phyloP scores from a whole-genome alignment of 2,888 invertebrate species.

The Heteropelma amictum region DNA sequence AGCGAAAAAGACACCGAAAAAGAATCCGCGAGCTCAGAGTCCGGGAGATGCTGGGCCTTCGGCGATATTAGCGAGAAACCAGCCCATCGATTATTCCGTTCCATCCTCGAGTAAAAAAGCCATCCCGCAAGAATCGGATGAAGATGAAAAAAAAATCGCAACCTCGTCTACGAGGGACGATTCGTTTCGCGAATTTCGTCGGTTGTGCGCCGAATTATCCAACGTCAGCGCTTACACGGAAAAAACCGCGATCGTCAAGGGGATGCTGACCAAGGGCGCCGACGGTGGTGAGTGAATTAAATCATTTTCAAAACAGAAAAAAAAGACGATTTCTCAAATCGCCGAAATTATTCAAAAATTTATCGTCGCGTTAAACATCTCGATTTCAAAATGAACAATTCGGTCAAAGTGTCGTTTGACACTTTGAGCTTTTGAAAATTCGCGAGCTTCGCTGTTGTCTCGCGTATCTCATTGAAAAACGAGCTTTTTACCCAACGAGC shows the following conservation, averaged over 20 bases:
- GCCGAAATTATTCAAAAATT: too few relatives aligned
- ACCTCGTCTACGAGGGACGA: constrained; percentile 80
- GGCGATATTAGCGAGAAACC: constrained; percentile 29
- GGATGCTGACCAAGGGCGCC: constrained; percentile 82
- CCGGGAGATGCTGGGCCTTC: constrained; percentile 29
- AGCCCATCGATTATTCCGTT: background rate
- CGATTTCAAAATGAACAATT: too few relatives aligned
- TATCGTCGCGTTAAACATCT: too few relatives aligned
- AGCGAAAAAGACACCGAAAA: constrained; percentile 49
- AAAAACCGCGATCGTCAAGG: constrained; percentile 87
- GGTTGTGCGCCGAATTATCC: constrained; percentile 88
- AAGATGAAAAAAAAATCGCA: background rate
- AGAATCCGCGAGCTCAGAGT: constrained; percentile 31
- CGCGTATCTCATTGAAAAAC: too few relatives aligned
- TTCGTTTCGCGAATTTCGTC: constrained; percentile 87
- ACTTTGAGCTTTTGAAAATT: too few relatives aligned
- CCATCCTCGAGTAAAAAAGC: constrained; percentile 16
- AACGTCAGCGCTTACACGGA: constrained; percentile 88
- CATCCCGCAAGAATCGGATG: constrained; percentile 17
- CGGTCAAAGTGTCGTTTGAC: too few relatives aligned
- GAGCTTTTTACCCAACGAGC: too few relatives aligned
- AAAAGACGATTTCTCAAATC: too few relatives aligned
- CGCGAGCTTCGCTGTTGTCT: too few relatives aligned
- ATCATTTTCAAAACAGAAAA: too few relatives aligned
- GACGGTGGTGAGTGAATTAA: constrained; percentile 69